A percentile compares a stretch with the other conserved stretches of the same genome.
These are phyloP conservation scores for Toxotes lorentzi DNA, from an alignment of 2,797 vertebrate species.

Conservation along the genomic window DNA sequence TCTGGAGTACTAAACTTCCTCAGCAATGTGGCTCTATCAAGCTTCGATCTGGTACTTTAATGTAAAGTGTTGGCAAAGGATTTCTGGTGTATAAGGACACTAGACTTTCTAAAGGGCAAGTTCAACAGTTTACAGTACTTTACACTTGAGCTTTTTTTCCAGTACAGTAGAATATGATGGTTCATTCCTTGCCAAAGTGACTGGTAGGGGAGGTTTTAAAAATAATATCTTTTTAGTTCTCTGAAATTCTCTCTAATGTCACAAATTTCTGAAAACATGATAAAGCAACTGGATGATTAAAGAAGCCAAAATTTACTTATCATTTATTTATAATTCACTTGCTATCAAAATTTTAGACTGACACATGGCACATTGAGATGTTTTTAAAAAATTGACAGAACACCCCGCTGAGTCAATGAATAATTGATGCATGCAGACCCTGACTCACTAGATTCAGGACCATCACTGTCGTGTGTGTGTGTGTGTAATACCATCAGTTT, in stretches of 20 bases:
- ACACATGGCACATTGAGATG: conserved; percentile 50
- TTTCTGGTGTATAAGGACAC: background rate
- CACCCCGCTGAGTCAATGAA: conserved; percentile 48
- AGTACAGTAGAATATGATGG: background rate
- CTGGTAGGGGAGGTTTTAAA: too few relatives aligned
- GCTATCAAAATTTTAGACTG: conserved; percentile 6
- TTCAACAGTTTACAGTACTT: background rate
- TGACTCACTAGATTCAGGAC: conserved; percentile 7
- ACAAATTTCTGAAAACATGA: conserved; percentile 10
- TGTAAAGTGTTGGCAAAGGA: background rate
- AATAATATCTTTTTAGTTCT: background rate
- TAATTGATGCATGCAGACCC: conserved; percentile 50
- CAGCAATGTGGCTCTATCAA: background rate
- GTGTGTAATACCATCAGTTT: conserved; percentile 80
- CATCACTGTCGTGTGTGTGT: background rate
- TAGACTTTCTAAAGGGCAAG: background rate
- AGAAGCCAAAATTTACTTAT: conserved; percentile 5
- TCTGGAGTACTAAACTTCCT: background rate
- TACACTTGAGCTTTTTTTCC: background rate
- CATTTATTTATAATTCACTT: conserved; percentile 23
- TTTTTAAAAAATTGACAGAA: conserved; percentile 62
- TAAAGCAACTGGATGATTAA: conserved; percentile 14
- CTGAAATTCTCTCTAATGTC: conserved; percentile 9
- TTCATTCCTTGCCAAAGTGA: background rate
- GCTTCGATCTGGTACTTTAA: background rate